These are phyloP conservation scores for Julus scandinavius DNA, from an alignment of 2,888 invertebrate genomes.

Conservation along the genomic window DNA sequence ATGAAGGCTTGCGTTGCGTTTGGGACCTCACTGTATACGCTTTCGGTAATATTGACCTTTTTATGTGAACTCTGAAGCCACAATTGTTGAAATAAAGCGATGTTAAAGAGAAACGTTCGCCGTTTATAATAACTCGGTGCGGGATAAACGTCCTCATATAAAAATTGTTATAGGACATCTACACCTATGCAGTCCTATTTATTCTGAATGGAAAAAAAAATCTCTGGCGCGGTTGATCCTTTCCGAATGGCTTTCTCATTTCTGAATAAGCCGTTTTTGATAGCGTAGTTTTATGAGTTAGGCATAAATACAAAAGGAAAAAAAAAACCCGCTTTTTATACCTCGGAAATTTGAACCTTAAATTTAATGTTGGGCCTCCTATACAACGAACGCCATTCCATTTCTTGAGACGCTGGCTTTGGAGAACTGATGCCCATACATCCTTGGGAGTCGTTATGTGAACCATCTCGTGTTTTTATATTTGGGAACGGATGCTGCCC, in stretches of 20 bases:
- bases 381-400: background rate
- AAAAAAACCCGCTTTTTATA: background rate
- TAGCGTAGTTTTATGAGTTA: background rate
- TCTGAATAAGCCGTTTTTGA: conserved; percentile 42
- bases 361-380: background rate
- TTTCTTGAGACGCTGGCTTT: conserved; percentile 3
- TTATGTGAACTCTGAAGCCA: background rate
- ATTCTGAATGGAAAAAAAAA: background rate
- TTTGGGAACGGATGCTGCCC: background rate
- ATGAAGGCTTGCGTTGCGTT: background rate
- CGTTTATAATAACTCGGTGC: conserved; percentile 21
- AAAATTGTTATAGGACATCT: background rate
- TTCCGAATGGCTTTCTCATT: conserved; percentile 34
- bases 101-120: background rate
- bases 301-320: background rate
- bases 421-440: background rate
- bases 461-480: conserved; percentile 29
- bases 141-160: conserved; percentile 3
- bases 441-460: conserved; percentile 1
- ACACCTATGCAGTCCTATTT: conserved; percentile 23
- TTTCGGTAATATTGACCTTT: background rate
- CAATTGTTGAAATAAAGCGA: background rate
- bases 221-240: conserved; percentile 42
- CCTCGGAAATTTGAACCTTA: conserved; percentile 35
- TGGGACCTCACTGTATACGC: background rate